Base-by-base conservation (phyloP, 2,113 vertebrate species). In the Poicephalus meyeri region DNA sequence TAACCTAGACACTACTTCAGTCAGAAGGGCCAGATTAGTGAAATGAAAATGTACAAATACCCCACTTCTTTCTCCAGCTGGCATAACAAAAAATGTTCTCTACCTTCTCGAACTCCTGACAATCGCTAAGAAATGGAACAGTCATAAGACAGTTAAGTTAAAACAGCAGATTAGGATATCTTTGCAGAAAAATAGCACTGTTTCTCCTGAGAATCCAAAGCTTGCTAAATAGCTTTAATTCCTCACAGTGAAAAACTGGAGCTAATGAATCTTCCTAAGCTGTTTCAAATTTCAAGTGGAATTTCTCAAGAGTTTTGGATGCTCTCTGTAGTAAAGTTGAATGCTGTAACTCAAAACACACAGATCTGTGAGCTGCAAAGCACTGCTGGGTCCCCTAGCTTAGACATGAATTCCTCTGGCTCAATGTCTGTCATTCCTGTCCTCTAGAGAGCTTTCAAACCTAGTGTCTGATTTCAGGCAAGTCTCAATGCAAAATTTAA, bases 231-330 rank as follows among this genome's bases (percentile, higher is more conserved):
- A 91, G 53, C 60, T 93, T 93, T 74, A 80, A 80, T 85, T 63
- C 85, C 66, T 83, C 3, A 3, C 20, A 68, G 58, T 39, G 56
- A 89, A 80, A 84, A 90, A 88, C 7, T 70, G 41, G 37, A 94
- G 60, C 58, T 94, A 92, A 91, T 72, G 80, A 95, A 73, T 63
- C 63, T 88, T 95, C 47, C 70, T 72, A 80, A 88, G 7, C 49
- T 88, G 91, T 86, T 96, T 86, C 7, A 3, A 86, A 97, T 94
- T 96, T 96, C 79, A 68, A 63, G 71, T 55, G 46, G 74, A 93
- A 91, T 91, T 91, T 70, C 79, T 79, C 74, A 96, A 93, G 68
- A 89, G 82, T 89, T 91, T 61, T 88, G 80, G 77, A 89, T 85
- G n/a, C 49, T 85, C 35, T 80, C 25, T 42, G 41, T 46, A 70